A percentile compares a stretch with the other conserved stretches of the same genome.
Evolutionary conservation across 2,888 invertebrate genomes (phyloP).

Genomic region (Deilephila porcellus): DNA sequence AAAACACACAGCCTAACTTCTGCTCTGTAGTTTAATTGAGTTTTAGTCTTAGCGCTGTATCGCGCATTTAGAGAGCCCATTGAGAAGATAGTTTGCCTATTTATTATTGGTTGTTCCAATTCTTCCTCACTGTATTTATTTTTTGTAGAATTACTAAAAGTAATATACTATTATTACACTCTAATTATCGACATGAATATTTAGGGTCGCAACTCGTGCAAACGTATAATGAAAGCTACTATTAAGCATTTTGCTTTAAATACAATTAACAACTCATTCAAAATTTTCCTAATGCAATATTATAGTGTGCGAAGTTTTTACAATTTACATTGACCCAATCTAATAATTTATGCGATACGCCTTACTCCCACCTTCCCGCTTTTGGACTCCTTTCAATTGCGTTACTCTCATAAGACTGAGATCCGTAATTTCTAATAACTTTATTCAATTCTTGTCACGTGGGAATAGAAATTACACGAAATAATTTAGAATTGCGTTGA

Average conservation of each 20-base stretch:
- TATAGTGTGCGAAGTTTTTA: slow-evolving; percentile 16
- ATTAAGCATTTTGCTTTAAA: not conserved
- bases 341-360: not conserved
- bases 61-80: slow-evolving; percentile 2
- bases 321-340: not conserved
- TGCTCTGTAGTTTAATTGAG: slow-evolving; percentile 19
- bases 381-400: not conserved
- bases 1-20: slow-evolving; percentile 16
- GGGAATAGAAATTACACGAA: not conserved
- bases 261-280: not conserved
- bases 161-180: not conserved
- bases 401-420: not conserved
- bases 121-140: not conserved
- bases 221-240: not conserved
- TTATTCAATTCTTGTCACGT: not conserved
- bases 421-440: not conserved
- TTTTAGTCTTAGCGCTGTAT: not conserved
- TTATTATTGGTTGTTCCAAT: not conserved
- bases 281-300: slow-evolving; percentile 8
- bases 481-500: not conserved
- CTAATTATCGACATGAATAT: not conserved
- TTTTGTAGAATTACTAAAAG: not conserved
- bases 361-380: not conserved
- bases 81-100: not conserved
- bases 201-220: not conserved